Evolutionary conservation across 2,888 invertebrate species (phyloP), one percentile per base, ranked within the genome.

Genomic region (Drosophila ustulata): DNA sequence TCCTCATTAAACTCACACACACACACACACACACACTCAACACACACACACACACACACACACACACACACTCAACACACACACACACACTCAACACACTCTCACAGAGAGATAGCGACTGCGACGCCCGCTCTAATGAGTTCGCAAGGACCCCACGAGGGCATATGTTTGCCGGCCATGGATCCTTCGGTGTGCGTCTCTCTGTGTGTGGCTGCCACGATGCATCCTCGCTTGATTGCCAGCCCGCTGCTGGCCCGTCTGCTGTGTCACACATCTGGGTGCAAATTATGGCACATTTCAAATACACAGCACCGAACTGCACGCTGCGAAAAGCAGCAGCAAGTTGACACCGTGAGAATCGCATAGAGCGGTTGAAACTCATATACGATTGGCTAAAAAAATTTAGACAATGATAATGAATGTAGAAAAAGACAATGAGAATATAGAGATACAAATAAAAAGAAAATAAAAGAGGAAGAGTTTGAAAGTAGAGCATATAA

Each of bases 271-370:
- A 88, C 80, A 89, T 85, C 83, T 89, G 89, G 71, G 82, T 75
- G 89, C 75, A 88, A 87, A 85, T 88, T 83, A 83, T 89, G 85
- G 83, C 85, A 83, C 82, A 89, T 83, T 83, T 89, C 82, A 89
- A 83, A 89, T 69, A 81, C 68, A 74, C 61, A 67, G 78, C 67
- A 30, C 67, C 51, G 55, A 55, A 55, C 11, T 64, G 39, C 89
- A 87, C 89, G 68, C 50, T 8, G 18, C 47, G 43, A 74, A 67
- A 53, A 23, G 32, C 11, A 1, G 1, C 11, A 32, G 23, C 25
- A 13, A 13, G 37, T 50, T 25, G 18, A 9, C 4, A 11, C 1
- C 3, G 11, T 5, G 45, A 8, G 25, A 45, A 45, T 25, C 23
- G 25, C 7, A 3, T 25, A 11, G 11, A 25, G 45, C 11, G 45